These are phyloP conservation scores for Aurelia aurita DNA, from an alignment of 30 jellyfish, hydroid and myxozoan genomes.

Conservation along the genomic window DNA sequence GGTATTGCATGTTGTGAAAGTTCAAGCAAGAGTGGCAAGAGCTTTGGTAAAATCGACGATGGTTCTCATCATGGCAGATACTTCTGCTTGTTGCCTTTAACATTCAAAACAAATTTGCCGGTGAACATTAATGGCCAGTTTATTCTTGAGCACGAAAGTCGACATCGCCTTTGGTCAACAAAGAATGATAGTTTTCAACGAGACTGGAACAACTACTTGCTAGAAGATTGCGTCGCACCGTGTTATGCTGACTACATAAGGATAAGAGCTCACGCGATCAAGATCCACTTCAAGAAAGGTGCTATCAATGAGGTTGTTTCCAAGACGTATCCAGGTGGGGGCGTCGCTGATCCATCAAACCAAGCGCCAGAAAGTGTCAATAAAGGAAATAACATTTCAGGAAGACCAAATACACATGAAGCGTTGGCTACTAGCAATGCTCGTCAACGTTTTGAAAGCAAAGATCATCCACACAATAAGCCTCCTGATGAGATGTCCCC, in stretches of 20 bases:
- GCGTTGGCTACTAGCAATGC: too few relatives aligned
- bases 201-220: constrained; percentile 56
- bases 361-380: too few relatives aligned
- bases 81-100: constrained; percentile 63
- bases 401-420: too few relatives aligned
- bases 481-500: neutral
- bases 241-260: constrained; percentile 28
- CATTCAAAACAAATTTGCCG: constrained; percentile 22
- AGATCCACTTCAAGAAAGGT: neutral
- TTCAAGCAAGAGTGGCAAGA: neutral
- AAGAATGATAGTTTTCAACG: constrained; percentile 20
- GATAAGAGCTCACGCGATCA: neutral
- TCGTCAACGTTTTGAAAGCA: neutral
- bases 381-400: too few relatives aligned
- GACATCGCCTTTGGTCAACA: constrained; percentile 51
- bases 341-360: neutral
- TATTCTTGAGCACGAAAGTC: constrained; percentile 70
- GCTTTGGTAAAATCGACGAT: neutral
- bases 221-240: constrained; percentile 45
- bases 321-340: neutral
- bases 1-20: constrained; percentile 51
- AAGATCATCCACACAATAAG: neutral
- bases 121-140: constrained; percentile 60
- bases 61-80: neutral
- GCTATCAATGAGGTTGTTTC: neutral